Base-by-base conservation (phyloP, 1,140 invertebrate species). In the Alviniconcha marisindica region DNA sequence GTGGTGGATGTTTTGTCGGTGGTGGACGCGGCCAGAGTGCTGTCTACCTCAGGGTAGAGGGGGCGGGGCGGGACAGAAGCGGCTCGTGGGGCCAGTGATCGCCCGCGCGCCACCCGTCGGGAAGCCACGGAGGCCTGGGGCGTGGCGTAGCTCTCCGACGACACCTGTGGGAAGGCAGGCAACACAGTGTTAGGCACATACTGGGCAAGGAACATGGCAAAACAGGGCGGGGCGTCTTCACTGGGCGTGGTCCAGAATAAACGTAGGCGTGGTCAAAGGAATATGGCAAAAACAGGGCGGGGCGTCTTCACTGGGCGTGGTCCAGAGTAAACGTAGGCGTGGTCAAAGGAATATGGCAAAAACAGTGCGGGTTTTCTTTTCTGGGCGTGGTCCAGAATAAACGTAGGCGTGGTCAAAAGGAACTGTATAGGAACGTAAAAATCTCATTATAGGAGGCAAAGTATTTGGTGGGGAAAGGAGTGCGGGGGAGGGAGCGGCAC, bases 111-210 rank as follows among this genome's bases (percentile, higher is more conserved):
- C 81, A 83, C 83, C 81, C 87, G 84, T 36, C 83, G 84, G 48
- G 85, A 79, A 51, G 83, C 85, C 54, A 87, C 87, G 42, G 85
- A 84, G 48, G 85, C 81, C 81, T 83, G 83, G 74, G 87, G 87
- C 76, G 82, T 82, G 63, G 83, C 77, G 86, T 84, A 84, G 81
- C 82, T 83, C 83, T 87, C 87, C 51, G 87, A 82, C 42, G 85
- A 82, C 44, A 87, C 87, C 87, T 87, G 87, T 87, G 69, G 81
- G 82, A 83, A 84, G 69, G 81, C 63, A 83, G 83, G 81, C 71
- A 84, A 87, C 84, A 76, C 54, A 74, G 31, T 48, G 80, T 74
- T 73, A 82, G 80, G 71, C 40, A 44, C 56, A 80, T 36, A 36
- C 24, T 51, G 73, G 73, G 73, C n/a, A 76, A 71, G 36, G 66